These are phyloP conservation scores for Lamellibrachia luymesi DNA, from an alignment of 1,140 invertebrate genomes.

Conservation along the genomic window DNA sequence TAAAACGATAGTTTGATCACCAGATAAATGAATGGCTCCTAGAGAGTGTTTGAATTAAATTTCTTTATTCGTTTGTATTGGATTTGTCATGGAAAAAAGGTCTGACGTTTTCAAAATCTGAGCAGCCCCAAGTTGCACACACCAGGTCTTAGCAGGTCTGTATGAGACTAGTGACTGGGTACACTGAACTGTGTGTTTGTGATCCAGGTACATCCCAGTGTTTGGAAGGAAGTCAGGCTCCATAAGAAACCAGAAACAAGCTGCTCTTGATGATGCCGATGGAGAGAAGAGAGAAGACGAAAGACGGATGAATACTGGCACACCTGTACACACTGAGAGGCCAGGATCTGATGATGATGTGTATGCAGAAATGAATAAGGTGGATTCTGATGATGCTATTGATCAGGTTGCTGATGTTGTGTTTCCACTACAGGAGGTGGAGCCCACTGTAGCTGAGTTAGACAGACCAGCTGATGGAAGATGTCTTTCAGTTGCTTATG, in stretches of 20 bases:
- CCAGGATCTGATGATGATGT: not conserved
- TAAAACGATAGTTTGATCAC: too few species aligned
- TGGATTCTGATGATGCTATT: not conserved
- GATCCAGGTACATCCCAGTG: not conserved
- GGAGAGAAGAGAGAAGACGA: not conserved
- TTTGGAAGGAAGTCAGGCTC: not conserved
- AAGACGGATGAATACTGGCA: not conserved
- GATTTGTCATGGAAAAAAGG: too few species aligned
- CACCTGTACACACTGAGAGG: not conserved
- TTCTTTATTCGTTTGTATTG: too few species aligned
- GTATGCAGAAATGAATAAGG: not conserved
- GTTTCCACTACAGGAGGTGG: not conserved
- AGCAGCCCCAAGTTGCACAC: too few species aligned
- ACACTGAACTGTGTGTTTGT: not conserved
- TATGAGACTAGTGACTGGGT: not conserved
- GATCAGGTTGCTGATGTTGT: not conserved
- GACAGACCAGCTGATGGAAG: not conserved
- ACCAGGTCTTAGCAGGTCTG: too few species aligned
- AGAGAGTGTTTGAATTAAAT: too few species aligned
- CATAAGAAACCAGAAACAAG: not conserved
- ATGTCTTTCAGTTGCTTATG: not conserved
- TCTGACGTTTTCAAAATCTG: too few species aligned
- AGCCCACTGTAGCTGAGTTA: not conserved
- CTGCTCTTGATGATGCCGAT: not conserved
- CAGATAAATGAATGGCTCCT: too few species aligned